phyloP scores from a whole-genome alignment of 2,113 vertebrate species.

The Pelusios castaneus region DNA sequence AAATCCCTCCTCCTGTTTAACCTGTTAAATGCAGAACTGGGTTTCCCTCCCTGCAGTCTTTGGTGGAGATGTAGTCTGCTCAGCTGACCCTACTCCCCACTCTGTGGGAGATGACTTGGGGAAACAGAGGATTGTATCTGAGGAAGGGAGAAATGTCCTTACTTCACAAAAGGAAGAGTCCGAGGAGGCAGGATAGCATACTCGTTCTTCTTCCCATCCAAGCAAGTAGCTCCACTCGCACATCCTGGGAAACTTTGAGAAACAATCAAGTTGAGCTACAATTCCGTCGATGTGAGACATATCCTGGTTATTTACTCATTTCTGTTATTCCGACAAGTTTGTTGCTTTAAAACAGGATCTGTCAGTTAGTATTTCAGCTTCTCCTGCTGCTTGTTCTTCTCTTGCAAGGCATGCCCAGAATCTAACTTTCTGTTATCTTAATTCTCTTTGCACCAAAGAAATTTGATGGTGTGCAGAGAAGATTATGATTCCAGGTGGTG shows the following conservation, averaged over 20 bases:
- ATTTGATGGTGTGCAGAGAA: background rate
- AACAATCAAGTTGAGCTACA: accelerated
- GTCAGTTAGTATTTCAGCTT: background rate
- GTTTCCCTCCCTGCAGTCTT: background rate
- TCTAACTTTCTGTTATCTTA: background rate
- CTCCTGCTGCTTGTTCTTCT: background rate
- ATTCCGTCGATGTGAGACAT: background rate
- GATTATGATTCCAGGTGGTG: background rate
- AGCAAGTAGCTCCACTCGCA: background rate
- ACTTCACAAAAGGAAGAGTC: background rate
- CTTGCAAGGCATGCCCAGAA: background rate
- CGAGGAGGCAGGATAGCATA: accelerated
- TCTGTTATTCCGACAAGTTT: background rate
- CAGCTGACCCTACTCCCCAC: background rate
- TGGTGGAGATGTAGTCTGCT: background rate
- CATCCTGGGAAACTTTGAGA: accelerated
- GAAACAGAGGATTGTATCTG: accelerated
- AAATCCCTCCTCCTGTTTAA: background rate
- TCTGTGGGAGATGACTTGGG: accelerated
- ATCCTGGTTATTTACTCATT: background rate
- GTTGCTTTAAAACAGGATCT: background rate
- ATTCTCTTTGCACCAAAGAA: background rate
- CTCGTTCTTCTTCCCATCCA: accelerated
- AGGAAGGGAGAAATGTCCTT: background rate
- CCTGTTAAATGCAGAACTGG: accelerated